Evolutionary conservation across 2,888 invertebrate species (phyloP).

Genomic region (Byasa hedistus): DNA sequence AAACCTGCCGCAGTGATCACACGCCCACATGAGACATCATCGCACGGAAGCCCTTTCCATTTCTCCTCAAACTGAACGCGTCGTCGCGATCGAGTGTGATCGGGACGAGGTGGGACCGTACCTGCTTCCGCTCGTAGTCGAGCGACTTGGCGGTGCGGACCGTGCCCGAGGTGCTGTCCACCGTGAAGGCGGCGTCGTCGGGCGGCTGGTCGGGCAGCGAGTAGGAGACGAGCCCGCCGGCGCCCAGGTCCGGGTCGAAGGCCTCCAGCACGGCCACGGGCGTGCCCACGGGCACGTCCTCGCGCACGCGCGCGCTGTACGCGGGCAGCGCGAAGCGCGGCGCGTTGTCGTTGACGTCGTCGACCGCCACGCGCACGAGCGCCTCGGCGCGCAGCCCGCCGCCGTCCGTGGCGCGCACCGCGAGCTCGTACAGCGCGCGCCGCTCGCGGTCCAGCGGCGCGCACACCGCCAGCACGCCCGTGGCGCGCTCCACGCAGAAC

Average conservation of each 20-base stretch:
- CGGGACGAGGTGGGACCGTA: constrained; percentile 31
- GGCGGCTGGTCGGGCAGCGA: constrained; percentile 84
- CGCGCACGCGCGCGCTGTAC: constrained; percentile 90
- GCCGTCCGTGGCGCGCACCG: constrained; percentile 89
- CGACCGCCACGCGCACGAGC: constrained; percentile 88
- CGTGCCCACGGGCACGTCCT: constrained; percentile 93
- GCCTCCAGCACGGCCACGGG: constrained; percentile 90
- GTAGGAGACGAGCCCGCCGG: constrained; percentile 90
- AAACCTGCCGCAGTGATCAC: constrained; percentile 71
- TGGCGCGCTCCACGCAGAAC: constrained; percentile 87
- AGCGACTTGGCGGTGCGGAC: constrained; percentile 87
- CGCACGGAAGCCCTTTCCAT: too few relatives aligned
- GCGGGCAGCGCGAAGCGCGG: constrained; percentile 88
- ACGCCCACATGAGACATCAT: too few relatives aligned
- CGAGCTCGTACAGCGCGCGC: constrained; percentile 88
- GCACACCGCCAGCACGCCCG: constrained; percentile 88
- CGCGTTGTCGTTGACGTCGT: constrained; percentile 94
- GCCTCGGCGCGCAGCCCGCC: constrained; percentile 90
- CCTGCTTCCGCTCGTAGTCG: constrained; percentile 93
- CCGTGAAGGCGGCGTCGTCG: constrained; percentile 86
- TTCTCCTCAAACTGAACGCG: too few relatives aligned
- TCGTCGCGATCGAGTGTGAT: too few relatives aligned
- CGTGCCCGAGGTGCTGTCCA: constrained; percentile 92
- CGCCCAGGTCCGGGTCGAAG: constrained; percentile 91
- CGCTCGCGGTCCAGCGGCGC: constrained; percentile 91